Evolutionary conservation across 1,140 invertebrate genomes (phyloP).

Genomic region (Andricus grossulariae): DNA sequence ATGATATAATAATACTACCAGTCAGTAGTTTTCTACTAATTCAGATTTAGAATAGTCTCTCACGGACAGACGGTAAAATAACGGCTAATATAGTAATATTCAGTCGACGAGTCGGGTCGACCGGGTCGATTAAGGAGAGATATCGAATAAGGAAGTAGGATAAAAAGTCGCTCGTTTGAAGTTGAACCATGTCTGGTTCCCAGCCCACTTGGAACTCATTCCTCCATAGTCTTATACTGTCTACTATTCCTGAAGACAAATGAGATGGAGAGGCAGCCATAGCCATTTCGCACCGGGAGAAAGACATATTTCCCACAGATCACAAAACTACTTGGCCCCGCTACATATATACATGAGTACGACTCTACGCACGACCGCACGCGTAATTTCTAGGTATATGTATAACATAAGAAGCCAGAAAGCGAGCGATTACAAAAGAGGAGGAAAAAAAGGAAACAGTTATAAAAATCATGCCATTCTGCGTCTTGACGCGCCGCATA

Average conservation of each 20-base stretch:
- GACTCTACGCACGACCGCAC: conserved; percentile 47
- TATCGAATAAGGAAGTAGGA: conserved; percentile 61
- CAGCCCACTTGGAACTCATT: conserved; percentile 54
- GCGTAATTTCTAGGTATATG: conserved; percentile 49
- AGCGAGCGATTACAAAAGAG: conserved; percentile 48
- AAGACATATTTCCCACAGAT: conserved; percentile 59
- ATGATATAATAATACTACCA: too few species aligned
- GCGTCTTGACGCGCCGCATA: conserved; percentile 52
- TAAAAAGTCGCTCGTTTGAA: conserved; percentile 57
- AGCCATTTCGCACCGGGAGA: conserved; percentile 46
- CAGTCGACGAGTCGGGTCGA: conserved; percentile 46
- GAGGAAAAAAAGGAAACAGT: conserved; percentile 46
- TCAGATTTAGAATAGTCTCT: too few species aligned
- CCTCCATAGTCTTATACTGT: conserved; percentile 49
- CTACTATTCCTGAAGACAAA: conserved; percentile 7
- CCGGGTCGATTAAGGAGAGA: conserved; percentile 55
- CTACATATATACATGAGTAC: conserved; percentile 29
- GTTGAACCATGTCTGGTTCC: conserved; percentile 59
- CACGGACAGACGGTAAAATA: conserved; percentile 53
- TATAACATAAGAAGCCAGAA: conserved; percentile 44
- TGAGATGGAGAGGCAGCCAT: conserved; percentile 46
- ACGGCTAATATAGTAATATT: conserved; percentile 51
- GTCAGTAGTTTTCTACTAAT: too few species aligned
- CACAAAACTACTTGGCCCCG: conserved; percentile 53
- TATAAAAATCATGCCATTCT: conserved; percentile 52